These are phyloP conservation scores for Eriosoma lanigerum DNA, from an alignment of 1,140 invertebrate genomes.

Conservation along the genomic window DNA sequence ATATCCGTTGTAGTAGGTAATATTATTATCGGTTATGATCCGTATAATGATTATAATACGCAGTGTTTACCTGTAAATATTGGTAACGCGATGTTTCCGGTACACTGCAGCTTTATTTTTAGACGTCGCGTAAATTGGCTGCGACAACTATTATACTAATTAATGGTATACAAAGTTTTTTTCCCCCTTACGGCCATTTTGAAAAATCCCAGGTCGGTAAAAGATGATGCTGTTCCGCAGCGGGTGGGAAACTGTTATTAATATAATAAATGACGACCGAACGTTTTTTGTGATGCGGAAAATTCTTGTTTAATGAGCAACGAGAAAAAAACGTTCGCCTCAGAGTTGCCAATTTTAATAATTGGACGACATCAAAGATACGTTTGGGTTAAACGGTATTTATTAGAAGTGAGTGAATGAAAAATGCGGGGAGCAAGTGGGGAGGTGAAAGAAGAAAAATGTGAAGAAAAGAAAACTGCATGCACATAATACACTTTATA, in stretches of 20 bases:
- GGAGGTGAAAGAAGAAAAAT: not conserved
- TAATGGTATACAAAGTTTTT: slow-evolving; percentile 38
- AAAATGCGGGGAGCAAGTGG: not conserved
- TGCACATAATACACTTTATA: not conserved
- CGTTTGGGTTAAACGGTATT: slow-evolving; percentile 14
- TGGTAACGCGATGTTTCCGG: slow-evolving; percentile 26
- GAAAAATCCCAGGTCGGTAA: not conserved
- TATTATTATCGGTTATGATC: no score
- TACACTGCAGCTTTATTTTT: slow-evolving; percentile 23
- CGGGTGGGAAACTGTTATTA: slow-evolving; percentile 42
- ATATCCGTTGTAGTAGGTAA: no score
- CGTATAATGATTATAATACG: no score
- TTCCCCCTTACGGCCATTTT: slow-evolving; percentile 3
- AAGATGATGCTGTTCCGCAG: not conserved
- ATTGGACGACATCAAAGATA: slow-evolving; percentile 52
- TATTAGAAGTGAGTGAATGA: not conserved
- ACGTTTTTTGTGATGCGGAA: slow-evolving; percentile 46
- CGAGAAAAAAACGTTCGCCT: slow-evolving; percentile 14
- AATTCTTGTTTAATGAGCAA: slow-evolving; percentile 44
- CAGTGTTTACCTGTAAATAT: not conserved
- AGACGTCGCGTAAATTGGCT: slow-evolving; percentile 28
- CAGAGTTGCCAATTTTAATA: slow-evolving; percentile 42
- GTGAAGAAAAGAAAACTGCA: slow-evolving; percentile 3
- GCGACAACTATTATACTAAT: slow-evolving; percentile 25
- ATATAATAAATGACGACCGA: slow-evolving; percentile 31